Conservation (phyloP, 2,888 invertebrate genomes). For the Drosophila antonietae region DNA sequence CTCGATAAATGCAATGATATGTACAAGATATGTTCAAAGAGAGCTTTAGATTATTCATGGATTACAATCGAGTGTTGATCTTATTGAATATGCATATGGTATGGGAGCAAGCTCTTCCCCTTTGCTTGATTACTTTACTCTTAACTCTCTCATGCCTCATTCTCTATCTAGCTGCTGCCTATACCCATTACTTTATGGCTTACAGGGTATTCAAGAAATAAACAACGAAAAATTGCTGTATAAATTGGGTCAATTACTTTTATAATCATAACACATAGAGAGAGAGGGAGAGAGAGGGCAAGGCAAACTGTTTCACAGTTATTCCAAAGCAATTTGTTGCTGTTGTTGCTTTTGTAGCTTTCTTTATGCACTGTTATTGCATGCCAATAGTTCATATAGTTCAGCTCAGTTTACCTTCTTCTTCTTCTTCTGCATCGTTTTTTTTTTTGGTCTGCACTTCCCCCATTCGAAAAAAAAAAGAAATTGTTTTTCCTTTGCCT, state of each 20-base stretch:
- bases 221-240: conserved; percentile 34
- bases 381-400: conserved; percentile 69
- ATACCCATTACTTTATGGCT: background rate
- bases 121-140: background rate
- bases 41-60: background rate
- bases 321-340: conserved; percentile 41
- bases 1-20: background rate
- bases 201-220: conserved; percentile 22
- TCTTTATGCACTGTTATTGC: conserved; percentile 56
- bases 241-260: conserved; percentile 72
- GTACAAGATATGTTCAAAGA: background rate
- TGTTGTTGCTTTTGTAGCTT: conserved; percentile 21
- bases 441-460: conserved; percentile 22
- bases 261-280: conserved; percentile 65
- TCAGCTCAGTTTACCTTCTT: conserved; percentile 47
- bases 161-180: too few relatives aligned
- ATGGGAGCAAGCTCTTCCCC: background rate
- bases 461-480: background rate
- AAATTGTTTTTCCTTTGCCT: background rate
- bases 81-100: background rate
- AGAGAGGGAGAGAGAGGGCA: background rate
- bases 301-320: conserved; percentile 32
- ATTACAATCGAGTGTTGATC: background rate
- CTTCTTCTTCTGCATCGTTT: background rate
- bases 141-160: too few relatives aligned